A percentile compares a stretch with the other conserved stretches of the same genome.
phyloP scores from a whole-genome alignment of 2,888 invertebrate species.

The Agrochola litura region DNA sequence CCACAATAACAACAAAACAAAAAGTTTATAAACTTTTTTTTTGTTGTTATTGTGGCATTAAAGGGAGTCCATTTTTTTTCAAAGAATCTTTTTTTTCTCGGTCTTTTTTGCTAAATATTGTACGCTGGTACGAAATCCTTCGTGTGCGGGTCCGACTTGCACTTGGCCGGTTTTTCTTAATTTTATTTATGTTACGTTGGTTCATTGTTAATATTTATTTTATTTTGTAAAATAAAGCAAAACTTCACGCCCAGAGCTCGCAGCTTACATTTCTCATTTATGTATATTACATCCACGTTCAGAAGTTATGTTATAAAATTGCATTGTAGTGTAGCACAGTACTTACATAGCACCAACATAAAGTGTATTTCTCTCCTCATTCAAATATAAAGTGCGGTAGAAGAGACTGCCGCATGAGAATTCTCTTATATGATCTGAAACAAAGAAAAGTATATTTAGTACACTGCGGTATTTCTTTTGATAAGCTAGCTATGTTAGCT shows the following conservation, averaged over 20 bases:
- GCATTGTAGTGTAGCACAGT: slow-evolving; percentile 56
- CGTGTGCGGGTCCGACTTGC: too few species aligned
- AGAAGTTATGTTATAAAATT: slow-evolving; percentile 62
- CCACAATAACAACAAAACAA: too few species aligned
- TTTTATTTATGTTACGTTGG: background rate
- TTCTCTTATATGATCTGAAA: slow-evolving; percentile 91
- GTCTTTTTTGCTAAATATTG: too few species aligned
- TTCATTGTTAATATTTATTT: slow-evolving; percentile 11
- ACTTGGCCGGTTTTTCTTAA: background rate
- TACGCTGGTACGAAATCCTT: too few species aligned
- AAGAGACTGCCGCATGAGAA: slow-evolving; percentile 91
- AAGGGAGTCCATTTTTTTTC: too few species aligned
- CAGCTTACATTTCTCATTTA: slow-evolving; percentile 53
- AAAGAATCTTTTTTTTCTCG: too few species aligned
- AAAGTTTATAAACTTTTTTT: too few species aligned
- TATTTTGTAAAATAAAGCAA: slow-evolving; percentile 30
- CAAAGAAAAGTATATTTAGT: slow-evolving; percentile 65
- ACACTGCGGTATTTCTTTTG: slow-evolving; percentile 39
- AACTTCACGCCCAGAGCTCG: slow-evolving; percentile 24
- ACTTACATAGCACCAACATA: slow-evolving; percentile 93
- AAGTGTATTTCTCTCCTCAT: slow-evolving; percentile 90
- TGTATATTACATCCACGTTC: slow-evolving; percentile 58
- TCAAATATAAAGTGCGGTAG: slow-evolving; percentile 91
- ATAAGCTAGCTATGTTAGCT: slow-evolving; percentile 23
- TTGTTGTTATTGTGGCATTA: too few species aligned